A percentile compares a stretch with the other conserved stretches of the same genome.
Evolutionary conservation across 2,797 vertebrate genomes (phyloP).

Genomic region (Hozukius guyotensis): DNA sequence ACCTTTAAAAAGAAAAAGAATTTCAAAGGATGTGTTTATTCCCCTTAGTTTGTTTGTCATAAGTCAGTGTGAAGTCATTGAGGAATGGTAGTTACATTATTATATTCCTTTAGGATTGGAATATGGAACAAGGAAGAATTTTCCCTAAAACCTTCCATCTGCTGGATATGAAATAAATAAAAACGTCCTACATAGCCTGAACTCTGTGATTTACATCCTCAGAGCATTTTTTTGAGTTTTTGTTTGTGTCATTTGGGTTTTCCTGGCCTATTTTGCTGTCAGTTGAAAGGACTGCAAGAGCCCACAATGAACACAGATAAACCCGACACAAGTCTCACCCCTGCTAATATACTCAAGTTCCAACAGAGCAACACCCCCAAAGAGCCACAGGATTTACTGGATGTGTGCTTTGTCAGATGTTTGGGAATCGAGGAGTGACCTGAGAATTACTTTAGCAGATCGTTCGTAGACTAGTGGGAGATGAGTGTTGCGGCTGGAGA

Average conservation of each 20-base stretch:
- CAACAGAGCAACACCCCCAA: neutral
- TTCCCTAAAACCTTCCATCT: neutral
- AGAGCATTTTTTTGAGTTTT: too few relatives aligned
- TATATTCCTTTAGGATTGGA: neutral
- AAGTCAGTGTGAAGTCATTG: neutral
- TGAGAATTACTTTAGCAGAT: slow-evolving; percentile 60
- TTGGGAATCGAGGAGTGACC: slow-evolving; percentile 44
- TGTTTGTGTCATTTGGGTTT: slow-evolving; percentile 18
- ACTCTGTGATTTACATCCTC: too few relatives aligned
- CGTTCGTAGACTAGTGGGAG: slow-evolving; percentile 42
- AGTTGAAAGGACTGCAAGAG: neutral
- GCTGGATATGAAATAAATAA: neutral
- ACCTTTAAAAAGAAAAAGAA: neutral
- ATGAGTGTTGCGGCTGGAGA: slow-evolving; percentile 6
- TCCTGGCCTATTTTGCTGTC: slow-evolving; percentile 15
- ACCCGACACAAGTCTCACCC: neutral
- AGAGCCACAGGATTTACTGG: slow-evolving; percentile 25
- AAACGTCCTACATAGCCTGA: too few relatives aligned
- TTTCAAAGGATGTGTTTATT: neutral
- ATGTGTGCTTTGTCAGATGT: slow-evolving; percentile 47
- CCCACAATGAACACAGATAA: neutral
- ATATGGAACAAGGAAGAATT: neutral
- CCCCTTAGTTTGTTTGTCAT: neutral
- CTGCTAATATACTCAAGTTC: slow-evolving; percentile 33
- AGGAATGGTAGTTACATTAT: neutral